Evolutionary conservation across 2,888 invertebrate species (phyloP).

Genomic region (Habroteleia sp.): DNA sequence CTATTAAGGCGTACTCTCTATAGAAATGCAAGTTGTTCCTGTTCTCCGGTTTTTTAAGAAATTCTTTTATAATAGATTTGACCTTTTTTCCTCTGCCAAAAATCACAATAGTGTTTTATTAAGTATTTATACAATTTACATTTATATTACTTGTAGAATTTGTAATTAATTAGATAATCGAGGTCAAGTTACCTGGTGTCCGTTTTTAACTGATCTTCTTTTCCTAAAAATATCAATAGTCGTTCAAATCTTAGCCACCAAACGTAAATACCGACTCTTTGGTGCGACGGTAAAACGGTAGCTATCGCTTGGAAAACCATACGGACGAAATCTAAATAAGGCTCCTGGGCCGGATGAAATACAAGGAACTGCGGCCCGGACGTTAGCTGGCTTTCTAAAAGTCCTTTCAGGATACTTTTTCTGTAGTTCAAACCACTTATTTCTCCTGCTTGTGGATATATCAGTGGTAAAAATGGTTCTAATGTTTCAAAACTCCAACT

Average conservation of each 20-base stretch:
- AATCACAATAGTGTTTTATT: constrained; percentile 2
- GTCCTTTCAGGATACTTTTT: constrained; percentile 68
- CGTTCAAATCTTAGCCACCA: constrained; percentile 86
- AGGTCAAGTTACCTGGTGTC: constrained; percentile 68
- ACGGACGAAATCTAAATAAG: constrained; percentile 83
- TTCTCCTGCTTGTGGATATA: constrained; percentile 73
- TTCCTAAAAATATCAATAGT: constrained; percentile 82
- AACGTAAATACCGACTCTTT: constrained; percentile 83
- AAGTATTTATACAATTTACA: no score
- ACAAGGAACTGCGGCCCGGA: constrained; percentile 84
- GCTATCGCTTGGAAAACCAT: constrained; percentile 82
- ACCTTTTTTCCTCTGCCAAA: constrained; percentile 81
- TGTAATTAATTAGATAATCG: not conserved
- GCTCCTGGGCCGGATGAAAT: constrained; percentile 84
- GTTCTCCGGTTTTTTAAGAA: constrained; percentile 83
- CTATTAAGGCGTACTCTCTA: constrained; percentile 85
- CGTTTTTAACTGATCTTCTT: constrained; percentile 80
- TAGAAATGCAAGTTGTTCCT: constrained; percentile 84
- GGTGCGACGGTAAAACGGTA: constrained; percentile 80
- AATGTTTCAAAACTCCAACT: constrained; percentile 75
- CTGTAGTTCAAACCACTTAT: constrained; percentile 68
- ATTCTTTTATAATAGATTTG: constrained; percentile 82
- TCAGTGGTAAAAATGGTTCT: constrained; percentile 74
- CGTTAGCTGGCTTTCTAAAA: constrained; percentile 80
- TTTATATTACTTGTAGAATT: not conserved